Evolutionary conservation across 2,888 invertebrate species (phyloP).

Genomic region (Seladonia tumulorum): DNA sequence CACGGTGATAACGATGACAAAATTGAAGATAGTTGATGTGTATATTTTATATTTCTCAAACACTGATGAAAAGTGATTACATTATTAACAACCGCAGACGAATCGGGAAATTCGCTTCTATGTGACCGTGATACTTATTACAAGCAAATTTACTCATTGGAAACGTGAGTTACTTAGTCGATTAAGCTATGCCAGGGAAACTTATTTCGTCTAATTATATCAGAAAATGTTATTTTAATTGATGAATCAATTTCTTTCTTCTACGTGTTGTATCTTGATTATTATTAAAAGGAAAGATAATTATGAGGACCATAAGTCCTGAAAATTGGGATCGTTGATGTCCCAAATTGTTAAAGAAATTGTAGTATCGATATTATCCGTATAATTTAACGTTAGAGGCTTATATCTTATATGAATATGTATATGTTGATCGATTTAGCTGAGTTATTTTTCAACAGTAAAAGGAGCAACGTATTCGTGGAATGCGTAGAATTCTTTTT

Average conservation of each 20-base stretch:
- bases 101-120: constrained; percentile 74
- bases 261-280: constrained; percentile 9
- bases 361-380: constrained; percentile 47
- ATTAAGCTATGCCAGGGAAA: constrained; percentile 14
- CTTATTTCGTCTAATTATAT: constrained; percentile 8
- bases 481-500: constrained; percentile 11
- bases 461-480: background rate
- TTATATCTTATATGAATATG: constrained; percentile 49
- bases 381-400: constrained; percentile 44
- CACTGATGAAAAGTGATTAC: constrained; percentile 36
- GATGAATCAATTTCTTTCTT: background rate
- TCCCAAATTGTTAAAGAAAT: constrained; percentile 33
- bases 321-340: constrained; percentile 12
- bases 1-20: constrained; percentile 69
- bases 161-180: constrained; percentile 34
- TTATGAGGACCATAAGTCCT: background rate
- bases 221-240: constrained; percentile 14
- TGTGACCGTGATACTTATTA: constrained; percentile 46
- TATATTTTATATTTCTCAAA: constrained; percentile 69
- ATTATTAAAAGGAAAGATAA: constrained; percentile 1
- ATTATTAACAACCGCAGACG: constrained; percentile 61
- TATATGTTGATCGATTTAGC: constrained; percentile 40
- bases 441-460: constrained; percentile 28
- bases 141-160: constrained; percentile 24
- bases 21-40: constrained; percentile 65